Base-by-base conservation (phyloP, 2,797 vertebrate species). In the Dermochelys coriacea region DNA sequence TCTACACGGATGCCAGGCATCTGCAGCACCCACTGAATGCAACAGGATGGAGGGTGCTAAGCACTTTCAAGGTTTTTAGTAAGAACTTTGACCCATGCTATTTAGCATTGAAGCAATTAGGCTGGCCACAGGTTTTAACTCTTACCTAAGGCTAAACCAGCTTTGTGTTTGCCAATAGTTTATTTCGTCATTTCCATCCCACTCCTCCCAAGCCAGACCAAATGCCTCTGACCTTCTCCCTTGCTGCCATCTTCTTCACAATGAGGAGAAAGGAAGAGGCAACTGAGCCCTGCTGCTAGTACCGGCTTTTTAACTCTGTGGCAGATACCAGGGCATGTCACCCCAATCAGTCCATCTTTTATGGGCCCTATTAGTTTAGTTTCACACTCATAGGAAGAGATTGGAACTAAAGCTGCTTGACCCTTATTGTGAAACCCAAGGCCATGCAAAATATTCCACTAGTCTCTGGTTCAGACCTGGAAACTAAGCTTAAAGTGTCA, bases 391-490 rank as follows among this genome's bases (percentile, higher is more conserved):
- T 77, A 57, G 6, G 14, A 75, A 50, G n/a, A 79, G 5, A 16
- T 2, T 0, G 41, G 57, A 83, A 89, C 27, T 45, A 14, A 47
- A 87, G 61, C 83, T 23, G 2, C 6, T 45, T 3, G 85, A 2
- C 6, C 37, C 47, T 37, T 29, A 19, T 55, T 54, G 47, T n/a
- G 41, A 80, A 84, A 15, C 4, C 1, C 31, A 41, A 45, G 37
- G 5, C 5, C 25, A 45, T 29, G 3, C 71, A 47, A 45, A 75
- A 27, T n/a, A 68, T 8, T 50, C 41, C 15, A 49, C 41, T 55
- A 71, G 8, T 34, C 41, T 0, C 0, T 21, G 41, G 52, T 25
- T 57, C 16, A 79, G 9, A 82, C 25, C 25, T 68, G 45, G 16
- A 45, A 45, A 57, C 10, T 31, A 18, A 31, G 57, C 16, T 1